Evolutionary conservation across 2,888 invertebrate genomes (phyloP), one percentile per base, ranked within the genome.

Genomic region (Microplitis manilae): DNA sequence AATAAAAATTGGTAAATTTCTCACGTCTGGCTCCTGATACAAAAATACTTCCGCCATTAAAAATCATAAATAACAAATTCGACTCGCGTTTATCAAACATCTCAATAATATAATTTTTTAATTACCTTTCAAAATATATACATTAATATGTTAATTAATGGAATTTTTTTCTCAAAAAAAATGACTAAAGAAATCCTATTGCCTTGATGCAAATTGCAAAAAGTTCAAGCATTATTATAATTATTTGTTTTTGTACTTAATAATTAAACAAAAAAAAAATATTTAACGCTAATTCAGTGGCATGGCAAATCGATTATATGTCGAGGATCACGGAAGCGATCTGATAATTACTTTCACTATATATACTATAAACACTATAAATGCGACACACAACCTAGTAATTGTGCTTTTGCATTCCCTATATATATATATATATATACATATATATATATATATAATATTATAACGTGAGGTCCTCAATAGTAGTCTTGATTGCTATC

Each of bases 261-360:
- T 50, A 50, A 30, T 65, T 30, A 65, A 61, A 15, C 40, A 38
- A 20, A 70, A 5, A 70, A 70, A 69, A 6, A 50, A 17, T 30
- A 39, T 71, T 41, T 15, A 40, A 41, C 17, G 15, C 13, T 15
- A 41, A n/a, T 30, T 13, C 8, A 68, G 15, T 30, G 38, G 67
- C 75, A 77, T 77, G 80, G 71, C 75, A 77, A 76, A 81, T 78
- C 69, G 73, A 81, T 73, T 77, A 74, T 79, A 78, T 76, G 75
- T 71, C 68, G 77, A 77, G 76, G 67, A 81, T 80, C 79, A 68
- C 80, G 80, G 80, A 81, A 81, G 77, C 76, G 40, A 50, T 76
- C 68, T 73, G 65, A 79, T 81, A 80, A 81, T 81, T 79, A 81
- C 80, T 80, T 81, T 81, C 80, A 79, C 79, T 75, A 60, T 38